Percentiles rank a stretch among this genome's conserved stretches.
These are phyloP conservation scores for Cyanoramphus novaezelandiae DNA, from an alignment of 2,113 vertebrate genomes.

Conservation along the genomic window DNA sequence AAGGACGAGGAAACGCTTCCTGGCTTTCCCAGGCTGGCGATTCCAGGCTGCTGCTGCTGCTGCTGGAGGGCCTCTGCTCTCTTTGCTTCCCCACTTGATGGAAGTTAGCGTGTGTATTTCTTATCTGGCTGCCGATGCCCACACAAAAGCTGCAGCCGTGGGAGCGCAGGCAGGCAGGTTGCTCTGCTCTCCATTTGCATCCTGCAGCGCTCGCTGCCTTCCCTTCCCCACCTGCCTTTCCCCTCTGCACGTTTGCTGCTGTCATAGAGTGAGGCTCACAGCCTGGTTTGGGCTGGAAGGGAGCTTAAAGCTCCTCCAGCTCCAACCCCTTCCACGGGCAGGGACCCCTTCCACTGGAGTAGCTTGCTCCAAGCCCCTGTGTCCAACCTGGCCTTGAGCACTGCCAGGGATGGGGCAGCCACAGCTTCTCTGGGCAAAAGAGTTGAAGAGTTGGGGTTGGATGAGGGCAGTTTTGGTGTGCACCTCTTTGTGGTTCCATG, in stretches of 20 bases:
- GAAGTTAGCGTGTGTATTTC: not conserved
- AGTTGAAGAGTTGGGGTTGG: not conserved
- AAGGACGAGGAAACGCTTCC: not conserved
- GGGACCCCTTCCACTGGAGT: not conserved
- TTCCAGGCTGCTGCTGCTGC: not conserved
- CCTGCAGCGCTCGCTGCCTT: not conserved
- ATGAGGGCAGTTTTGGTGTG: not conserved
- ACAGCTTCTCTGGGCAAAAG: not conserved
- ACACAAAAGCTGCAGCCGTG: not conserved
- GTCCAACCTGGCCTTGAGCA: not conserved
- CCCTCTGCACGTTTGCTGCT: too few species aligned
- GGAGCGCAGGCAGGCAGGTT: accelerated
- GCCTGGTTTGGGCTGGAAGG: not conserved
- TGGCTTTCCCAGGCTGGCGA: not conserved
- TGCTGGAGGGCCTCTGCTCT: too few species aligned
- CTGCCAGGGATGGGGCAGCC: not conserved
- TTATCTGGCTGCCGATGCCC: not conserved
- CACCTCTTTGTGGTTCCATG: not conserved
- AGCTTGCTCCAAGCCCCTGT: not conserved
- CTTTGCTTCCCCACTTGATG: not conserved
- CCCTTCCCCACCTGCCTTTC: not conserved
- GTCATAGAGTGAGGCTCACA: not conserved
- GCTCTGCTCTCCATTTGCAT: not conserved
- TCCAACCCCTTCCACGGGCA: not conserved
- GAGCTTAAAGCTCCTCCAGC: not conserved